These are phyloP conservation scores for Hestina assimilis DNA, from an alignment of 1,140 invertebrate species.

Conservation along the genomic window DNA sequence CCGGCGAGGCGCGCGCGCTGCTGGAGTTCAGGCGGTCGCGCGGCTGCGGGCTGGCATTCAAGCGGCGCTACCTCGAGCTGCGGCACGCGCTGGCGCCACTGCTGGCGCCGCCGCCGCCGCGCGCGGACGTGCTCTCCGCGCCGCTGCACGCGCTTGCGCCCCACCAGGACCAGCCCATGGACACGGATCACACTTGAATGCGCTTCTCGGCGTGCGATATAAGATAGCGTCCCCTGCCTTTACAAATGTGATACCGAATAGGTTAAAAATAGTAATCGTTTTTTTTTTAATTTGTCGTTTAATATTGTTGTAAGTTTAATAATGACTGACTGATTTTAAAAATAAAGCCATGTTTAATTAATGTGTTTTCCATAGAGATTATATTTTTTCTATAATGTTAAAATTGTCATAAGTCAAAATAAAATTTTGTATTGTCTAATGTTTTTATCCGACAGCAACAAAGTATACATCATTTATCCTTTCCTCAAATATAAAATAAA, in stretches of 20 bases:
- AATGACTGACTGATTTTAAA: too few relatives aligned
- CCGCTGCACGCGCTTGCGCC: conserved; percentile 13
- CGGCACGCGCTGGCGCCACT: conserved; percentile 29
- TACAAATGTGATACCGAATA: background rate
- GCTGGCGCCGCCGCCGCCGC: conserved; percentile 6
- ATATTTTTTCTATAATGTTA: too few relatives aligned
- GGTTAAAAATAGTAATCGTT: background rate
- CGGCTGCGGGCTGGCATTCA: conserved; percentile 97
- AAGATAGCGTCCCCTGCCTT: background rate
- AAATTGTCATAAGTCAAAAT: too few relatives aligned
- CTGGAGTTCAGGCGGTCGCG: conserved; percentile 95
- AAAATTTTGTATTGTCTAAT: too few relatives aligned
- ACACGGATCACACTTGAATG: background rate
- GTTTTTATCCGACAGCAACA: too few relatives aligned
- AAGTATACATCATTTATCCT: too few relatives aligned
- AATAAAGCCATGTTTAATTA: too few relatives aligned
- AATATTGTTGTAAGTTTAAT: too few relatives aligned
- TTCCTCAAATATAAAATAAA: too few relatives aligned
- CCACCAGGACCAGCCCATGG: background rate
- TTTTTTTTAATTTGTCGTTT: background rate
- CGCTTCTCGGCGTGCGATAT: background rate
- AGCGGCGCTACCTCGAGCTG: conserved; percentile 91
- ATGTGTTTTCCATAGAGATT: too few relatives aligned
- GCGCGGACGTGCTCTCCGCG: conserved; percentile 6
- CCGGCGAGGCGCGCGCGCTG: conserved; percentile 65